Base-by-base conservation (phyloP, 2,888 invertebrate species). In the Drosophila putrida region DNA sequence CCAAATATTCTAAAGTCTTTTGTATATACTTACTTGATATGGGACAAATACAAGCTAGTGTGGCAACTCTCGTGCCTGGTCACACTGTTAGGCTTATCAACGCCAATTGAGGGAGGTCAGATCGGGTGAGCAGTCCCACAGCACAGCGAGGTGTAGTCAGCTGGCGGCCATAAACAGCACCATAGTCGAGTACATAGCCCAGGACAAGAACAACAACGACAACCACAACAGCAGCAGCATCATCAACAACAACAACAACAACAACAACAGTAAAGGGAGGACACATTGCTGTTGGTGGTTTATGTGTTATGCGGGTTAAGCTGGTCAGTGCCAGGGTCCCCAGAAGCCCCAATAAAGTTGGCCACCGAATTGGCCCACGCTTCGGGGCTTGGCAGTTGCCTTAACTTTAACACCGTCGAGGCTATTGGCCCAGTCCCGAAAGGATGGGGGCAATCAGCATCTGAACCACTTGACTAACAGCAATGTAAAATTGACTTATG, bases 91-190 rank as follows among this genome's bases (percentile, higher is more conserved):
- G 60, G 76, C 76, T 76, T 76, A 76, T 74, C 74, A 60, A 61
- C 74, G 36, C 44, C 66, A 64, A 39, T 64, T 50, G 70, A 47
- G 10, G 41, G 4, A 33, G 51, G 27, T 20, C 33, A 39, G 38
- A 31, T 43, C 10, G 44, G 69, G 64, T 27, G 55, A 46, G 36
- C 10, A 27, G 38, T 33, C 39, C 38, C 57, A 38, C 31, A 46
- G 27, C 41, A 47, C 35, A 43, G 58, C 28, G 9, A 36, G 53
- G 49, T 49, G 71, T 50, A 82, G 53, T 61, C 70, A 69, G 80
- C 85, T 80, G 83, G 55, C 66, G 83, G 83, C 81, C 50, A 68
- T 83, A 74, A 83, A 68, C 71, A 68, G 68, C 31, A 54, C 65
- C 60, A 57, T 35, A 59, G 58, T 54, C 36, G 60, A 51, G 58